Base-by-base conservation (phyloP, 1,140 invertebrate genomes). In the Antheraea mylitta region DNA sequence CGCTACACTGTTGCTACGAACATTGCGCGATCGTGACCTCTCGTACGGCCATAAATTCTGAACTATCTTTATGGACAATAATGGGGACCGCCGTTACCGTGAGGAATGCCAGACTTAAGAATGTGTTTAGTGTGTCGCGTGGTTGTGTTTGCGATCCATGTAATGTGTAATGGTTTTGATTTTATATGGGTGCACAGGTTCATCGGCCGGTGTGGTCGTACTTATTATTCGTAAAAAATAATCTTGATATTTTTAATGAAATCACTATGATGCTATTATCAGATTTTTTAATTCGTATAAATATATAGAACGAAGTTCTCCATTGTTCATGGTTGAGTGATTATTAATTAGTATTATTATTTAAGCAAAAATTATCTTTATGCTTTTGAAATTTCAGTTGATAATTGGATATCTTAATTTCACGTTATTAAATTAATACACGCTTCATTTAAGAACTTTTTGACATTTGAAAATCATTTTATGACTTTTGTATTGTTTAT, bases 141-240 rank as follows among this genome's bases (percentile, higher is more conserved):
- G 80, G 74, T 77, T 82, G 85, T 88, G 85, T 82, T 72, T 73
- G 71, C 60, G 45, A 67, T 75, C 64, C 63, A 76, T 72, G 65
- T 76, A 78, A 75, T 64, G 62, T 83, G 80, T 83, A 81, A 70
- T 73, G 67, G 77, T 65, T 58, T 81, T 76, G 73, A 73, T 71
- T 82, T 85, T 86, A 65, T 82, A 85, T 80, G 85, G 84, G 81
- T 89, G 87, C 84, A 82, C 74, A 76, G 79, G 80, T 80, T 80
- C 72, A 75, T 76, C 70, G 76, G 58, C 76, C 74, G 67, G 73
- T 72, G 74, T 78, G 76, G 81, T 76, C 77, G 74, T 81, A 82
- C 76, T 76, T 68, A 85, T 80, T 72, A 87, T 86, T 85, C 81
- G 73, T 79, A 80, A 72, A 72, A 79, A 77, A 75, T 64, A 73